Base-by-base conservation (phyloP, 2,797 vertebrate genomes). In the Cynopterus sphinx region DNA sequence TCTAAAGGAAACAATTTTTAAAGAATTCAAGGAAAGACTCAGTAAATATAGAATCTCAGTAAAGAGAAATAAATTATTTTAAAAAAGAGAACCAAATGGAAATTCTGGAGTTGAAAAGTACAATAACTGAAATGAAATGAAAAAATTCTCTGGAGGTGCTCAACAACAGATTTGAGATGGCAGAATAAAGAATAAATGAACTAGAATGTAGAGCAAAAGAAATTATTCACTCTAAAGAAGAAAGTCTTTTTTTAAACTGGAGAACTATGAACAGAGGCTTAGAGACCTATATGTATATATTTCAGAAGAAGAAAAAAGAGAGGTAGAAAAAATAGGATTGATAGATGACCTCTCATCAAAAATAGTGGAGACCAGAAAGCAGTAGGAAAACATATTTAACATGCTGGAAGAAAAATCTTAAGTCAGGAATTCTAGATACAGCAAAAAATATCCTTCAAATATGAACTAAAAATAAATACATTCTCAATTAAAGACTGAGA, bases 141-240 rank as follows among this genome's bases (percentile, higher is more conserved):
- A 68, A 68, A 81, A 94, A 31, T 81, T 84, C 43, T 92, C 7
- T 87, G 39, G 82, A 87, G 71, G 26, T 70, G 67, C 41, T 90
- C 71, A 85, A 19, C n/a, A 94, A 5, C 41, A 75, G 41, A 31
- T 81, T 41, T 90, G 46, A 90, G 24, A 46, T 36, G 33, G 31
- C 17, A 78, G 78, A 78, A 96, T 81, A 77, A 77, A 70, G 61
- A 88, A 59, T 68, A 70, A 68, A 15, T 90, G 21, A 89, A 71
- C 41, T 67, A 41, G 55, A 84, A 61, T 22, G 43, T 77, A 46
- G 16, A 65, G 6, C 31, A 55, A 90, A 79, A 65, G 6, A 59
- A 53, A 84, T 63, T 10, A 74, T 79, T 93, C 21, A 10, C 39
- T 81, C 57, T 43, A 36, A 79, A 83, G 28, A 91, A 28, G 6